Evolutionary conservation across 2,797 vertebrate genomes (phyloP), one percentile per base, ranked within the genome.

Genomic region (Pseudomugil tenellus): DNA sequence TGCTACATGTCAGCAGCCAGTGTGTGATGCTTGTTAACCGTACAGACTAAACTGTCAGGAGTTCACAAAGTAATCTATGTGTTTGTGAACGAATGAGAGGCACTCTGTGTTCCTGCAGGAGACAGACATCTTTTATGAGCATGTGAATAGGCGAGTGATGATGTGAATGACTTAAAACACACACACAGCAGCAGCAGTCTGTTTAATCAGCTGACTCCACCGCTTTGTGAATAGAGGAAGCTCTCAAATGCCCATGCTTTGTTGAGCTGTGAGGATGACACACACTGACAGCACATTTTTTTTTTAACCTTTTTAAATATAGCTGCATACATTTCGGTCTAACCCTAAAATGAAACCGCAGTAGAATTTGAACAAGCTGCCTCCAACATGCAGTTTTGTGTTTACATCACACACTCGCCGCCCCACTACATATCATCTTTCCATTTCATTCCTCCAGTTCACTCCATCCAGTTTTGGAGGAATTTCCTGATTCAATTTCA

Each of bases 141-240:
- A 54, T 58, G 51, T 46, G 67, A 79, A 61, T 70, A 74, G 35
- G 26, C 28, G 61, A 37, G 56, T 37, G 65, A 56, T 65, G 23
- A 79, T 73, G 67, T 72, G 79, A 69, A 72, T 84, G 58, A 80
- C 58, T 63, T 65, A 65, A 85, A 74, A 10, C 57, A 77, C 65
- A 72, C 79, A 84, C 65, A 72, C 79, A 84, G 66, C 61, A 58
- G 60, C 55, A 57, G 76, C 70, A 66, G 72, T 58, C 70, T 59
- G 58, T 86, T 77, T 63, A 77, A 79, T 83, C 79, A 79, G 80
- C 82, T 80, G 85, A 84, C 70, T 77, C 28, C 0, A 54, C 57
- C 52, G 58, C 32, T 61, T 6, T 7, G 23, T 66, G 57, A 75
- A 67, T 37, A 55, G 16, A 59, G 32, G 64, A 63, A 58, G 57